Base-by-base conservation (phyloP, 2,797 vertebrate species). In the Dallia pectoralis region DNA sequence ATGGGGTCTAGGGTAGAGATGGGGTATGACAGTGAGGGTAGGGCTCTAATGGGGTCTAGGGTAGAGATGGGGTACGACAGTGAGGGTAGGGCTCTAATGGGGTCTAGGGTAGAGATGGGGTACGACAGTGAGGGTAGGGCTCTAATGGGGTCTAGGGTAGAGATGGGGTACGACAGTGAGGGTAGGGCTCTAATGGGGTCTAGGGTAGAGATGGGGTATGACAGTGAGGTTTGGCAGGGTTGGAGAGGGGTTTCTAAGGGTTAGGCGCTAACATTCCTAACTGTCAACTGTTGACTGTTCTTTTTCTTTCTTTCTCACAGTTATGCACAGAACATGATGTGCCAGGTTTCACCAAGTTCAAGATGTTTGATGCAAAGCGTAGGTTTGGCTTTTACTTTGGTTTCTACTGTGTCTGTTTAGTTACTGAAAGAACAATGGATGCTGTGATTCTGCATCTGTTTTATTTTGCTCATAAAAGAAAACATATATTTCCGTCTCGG, bases 331-430 rank as follows among this genome's bases (percentile, higher is more conserved):
- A 98, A 87, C 96, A 98, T 59, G 94, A 96, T 67, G 95, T 98
- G 78, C 95, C 96, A 27, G 93, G 93, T 71, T 98, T 99, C 85
- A 93, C 96, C 89, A 99, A 98, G 89, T 97, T 96, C 88, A 98
- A 98, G 93, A 95, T 97, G 85, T 99, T 99, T 88, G 97, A 98
- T 87, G 96, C 95, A 82, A 98, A 98, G 95, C 96, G 97, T 99
- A 89, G 98, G 97, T 96, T 40, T 61, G 0, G 4, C 67, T 4
- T 81, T 27, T 56, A 22, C 0, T 16, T 6, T 48, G 27, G 29
- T 33, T 11, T n/a, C n/a, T n/a, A n/a, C n/a, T 68, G 53, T 59
- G 3, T 27, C 8, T 25, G 25, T 59, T 27, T 59, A 44, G 40
- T 3, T 44, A 44, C 11, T 44, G 40, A 44, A 40, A 40, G 36